phyloP scores from a whole-genome alignment of 2,113 vertebrate species.

The Chaenogobius annularis region DNA sequence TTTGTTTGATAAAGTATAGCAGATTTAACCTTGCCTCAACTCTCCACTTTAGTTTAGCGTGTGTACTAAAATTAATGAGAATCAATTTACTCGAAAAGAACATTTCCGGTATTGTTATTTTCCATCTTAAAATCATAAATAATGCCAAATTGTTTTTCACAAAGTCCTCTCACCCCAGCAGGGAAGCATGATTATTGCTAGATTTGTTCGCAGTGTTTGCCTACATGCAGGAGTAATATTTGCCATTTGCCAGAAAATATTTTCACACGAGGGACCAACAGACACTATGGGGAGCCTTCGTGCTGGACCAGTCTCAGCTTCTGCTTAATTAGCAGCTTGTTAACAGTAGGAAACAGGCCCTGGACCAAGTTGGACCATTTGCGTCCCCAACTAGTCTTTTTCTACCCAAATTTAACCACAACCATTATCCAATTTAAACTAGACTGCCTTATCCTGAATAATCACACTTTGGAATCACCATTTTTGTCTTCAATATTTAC shows the following conservation, averaged over 20 bases:
- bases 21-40: no score
- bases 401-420: background rate
- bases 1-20: background rate
- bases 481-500: background rate
- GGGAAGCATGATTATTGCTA: background rate
- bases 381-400: background rate
- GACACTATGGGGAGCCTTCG: background rate
- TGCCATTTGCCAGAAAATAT: background rate
- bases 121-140: background rate
- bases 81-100: background rate
- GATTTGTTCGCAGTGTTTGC: background rate
- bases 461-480: background rate
- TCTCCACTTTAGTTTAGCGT: no score
- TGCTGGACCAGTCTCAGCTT: conserved; percentile 5
- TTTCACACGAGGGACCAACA: background rate
- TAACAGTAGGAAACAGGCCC: background rate
- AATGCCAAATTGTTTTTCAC: background rate
- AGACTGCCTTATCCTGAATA: background rate
- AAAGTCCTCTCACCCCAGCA: background rate
- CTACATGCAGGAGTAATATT: background rate
- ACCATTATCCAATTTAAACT: background rate
- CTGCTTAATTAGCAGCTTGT: conserved; percentile 2
- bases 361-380: background rate
- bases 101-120: background rate
- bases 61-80: background rate